Conservation (phyloP, 2,113 vertebrate genomes). For the Aepyceros melampus region DNA sequence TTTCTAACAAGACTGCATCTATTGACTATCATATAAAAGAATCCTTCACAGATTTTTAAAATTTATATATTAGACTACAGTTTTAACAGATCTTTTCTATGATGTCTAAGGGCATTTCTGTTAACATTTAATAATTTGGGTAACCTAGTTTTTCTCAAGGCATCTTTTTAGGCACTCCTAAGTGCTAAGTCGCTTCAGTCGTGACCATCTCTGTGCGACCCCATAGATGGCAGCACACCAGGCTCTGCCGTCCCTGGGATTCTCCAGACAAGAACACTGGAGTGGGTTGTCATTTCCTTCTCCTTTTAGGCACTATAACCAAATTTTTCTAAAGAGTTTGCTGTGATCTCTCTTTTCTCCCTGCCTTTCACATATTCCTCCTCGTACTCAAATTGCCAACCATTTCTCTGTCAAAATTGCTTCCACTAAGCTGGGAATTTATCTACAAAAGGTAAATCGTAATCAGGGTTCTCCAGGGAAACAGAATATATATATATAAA, state of each 20-base stretch:
- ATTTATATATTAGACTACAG: not conserved
- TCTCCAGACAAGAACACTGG: no score
- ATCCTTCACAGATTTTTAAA: not conserved
- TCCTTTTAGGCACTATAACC: not conserved
- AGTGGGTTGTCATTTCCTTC: no score
- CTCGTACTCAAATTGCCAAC: not conserved
- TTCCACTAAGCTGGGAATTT: not conserved
- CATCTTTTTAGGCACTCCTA: not conserved
- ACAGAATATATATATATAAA: not conserved
- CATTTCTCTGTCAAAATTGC: not conserved
- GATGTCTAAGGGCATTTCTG: not conserved
- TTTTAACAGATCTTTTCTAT: not conserved
- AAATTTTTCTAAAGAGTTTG: not conserved
- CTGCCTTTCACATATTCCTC: not conserved
- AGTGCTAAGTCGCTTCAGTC: no score
- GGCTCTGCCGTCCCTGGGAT: no score
- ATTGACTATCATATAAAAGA: not conserved
- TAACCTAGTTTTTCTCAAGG: not conserved
- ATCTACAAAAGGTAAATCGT: accelerated
- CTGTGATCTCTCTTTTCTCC: not conserved
- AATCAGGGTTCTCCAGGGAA: not conserved
- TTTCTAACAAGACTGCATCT: not conserved
- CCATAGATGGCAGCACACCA: no score
- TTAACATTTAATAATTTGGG: not conserved
- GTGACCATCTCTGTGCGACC: no score